A percentile compares a stretch with the other conserved stretches of the same genome.
phyloP scores from a whole-genome alignment of 2,888 invertebrate genomes.

The Lymantria monacha region DNA sequence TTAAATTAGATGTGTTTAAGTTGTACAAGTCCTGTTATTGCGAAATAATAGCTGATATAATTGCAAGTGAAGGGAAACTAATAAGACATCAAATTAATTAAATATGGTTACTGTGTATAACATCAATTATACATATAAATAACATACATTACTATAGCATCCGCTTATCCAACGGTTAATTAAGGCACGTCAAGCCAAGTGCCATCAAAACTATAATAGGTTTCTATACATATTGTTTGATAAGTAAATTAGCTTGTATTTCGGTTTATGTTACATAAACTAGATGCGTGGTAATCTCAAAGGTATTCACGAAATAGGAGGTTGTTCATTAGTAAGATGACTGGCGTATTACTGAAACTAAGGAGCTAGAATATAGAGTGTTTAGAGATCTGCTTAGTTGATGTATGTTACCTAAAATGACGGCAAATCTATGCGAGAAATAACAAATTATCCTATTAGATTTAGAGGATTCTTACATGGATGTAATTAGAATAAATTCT shows the following conservation, averaged over 20 bases:
- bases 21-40: too few relatives aligned
- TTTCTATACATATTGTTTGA: conserved; percentile 18
- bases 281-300: background rate
- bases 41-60: background rate
- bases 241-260: conserved; percentile 24
- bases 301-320: conserved; percentile 1
- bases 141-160: conserved; percentile 1
- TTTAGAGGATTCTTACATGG: too few relatives aligned
- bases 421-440: too few relatives aligned
- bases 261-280: conserved; percentile 2
- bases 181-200: conserved; percentile 20
- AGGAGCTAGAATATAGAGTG: background rate
- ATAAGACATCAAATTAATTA: background rate
- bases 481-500: too few relatives aligned
- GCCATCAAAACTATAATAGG: conserved; percentile 25
- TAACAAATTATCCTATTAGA: too few relatives aligned
- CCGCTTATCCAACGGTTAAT: conserved; percentile 20
- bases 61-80: background rate
- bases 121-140: background rate
- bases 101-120: background rate
- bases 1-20: too few relatives aligned
- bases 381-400: background rate
- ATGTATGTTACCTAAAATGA: too few relatives aligned
- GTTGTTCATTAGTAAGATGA: conserved; percentile 1
- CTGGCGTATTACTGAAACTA: background rate